phyloP scores from a whole-genome alignment of 35 echinoderm and acorn worm species.

The Ptychodera flava region DNA sequence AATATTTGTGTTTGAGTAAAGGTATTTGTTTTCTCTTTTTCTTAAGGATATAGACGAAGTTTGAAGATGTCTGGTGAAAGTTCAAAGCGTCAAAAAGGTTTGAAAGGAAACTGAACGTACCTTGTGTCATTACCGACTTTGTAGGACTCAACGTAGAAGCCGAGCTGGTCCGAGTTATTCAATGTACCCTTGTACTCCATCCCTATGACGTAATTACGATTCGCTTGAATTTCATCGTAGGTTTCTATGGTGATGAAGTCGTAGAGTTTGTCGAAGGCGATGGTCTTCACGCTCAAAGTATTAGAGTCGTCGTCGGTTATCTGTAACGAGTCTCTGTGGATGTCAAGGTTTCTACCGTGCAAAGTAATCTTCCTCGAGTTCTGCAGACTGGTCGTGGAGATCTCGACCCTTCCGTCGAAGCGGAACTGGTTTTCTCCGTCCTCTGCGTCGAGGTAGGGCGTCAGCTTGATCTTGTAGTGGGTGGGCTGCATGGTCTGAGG shows the following conservation, averaged over 20 bases:
- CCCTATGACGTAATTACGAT: background rate
- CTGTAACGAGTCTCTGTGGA: background rate
- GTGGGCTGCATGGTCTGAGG: background rate
- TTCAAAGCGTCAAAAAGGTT: no score
- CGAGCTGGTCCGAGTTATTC: background rate
- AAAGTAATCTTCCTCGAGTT: background rate
- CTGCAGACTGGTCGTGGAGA: background rate
- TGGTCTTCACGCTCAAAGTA: background rate
- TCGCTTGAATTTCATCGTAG: background rate
- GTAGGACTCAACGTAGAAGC: background rate
- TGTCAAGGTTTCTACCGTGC: background rate
- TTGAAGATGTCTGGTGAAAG: no score
- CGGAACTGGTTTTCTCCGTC: background rate
- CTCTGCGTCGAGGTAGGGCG: background rate
- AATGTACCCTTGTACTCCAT: background rate
- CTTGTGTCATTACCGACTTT: background rate
- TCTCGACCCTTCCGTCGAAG: background rate
- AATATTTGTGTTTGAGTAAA: no score
- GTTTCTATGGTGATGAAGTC: background rate
- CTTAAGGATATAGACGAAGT: no score
- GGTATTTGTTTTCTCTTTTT: no score
- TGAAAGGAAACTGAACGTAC: no score
- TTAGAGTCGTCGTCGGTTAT: background rate
- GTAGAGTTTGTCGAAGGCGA: background rate
- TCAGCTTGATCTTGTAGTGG: background rate